These are phyloP conservation scores for Parotocinclus haroldoi DNA, from an alignment of 2,797 vertebrate genomes.

Conservation along the genomic window DNA sequence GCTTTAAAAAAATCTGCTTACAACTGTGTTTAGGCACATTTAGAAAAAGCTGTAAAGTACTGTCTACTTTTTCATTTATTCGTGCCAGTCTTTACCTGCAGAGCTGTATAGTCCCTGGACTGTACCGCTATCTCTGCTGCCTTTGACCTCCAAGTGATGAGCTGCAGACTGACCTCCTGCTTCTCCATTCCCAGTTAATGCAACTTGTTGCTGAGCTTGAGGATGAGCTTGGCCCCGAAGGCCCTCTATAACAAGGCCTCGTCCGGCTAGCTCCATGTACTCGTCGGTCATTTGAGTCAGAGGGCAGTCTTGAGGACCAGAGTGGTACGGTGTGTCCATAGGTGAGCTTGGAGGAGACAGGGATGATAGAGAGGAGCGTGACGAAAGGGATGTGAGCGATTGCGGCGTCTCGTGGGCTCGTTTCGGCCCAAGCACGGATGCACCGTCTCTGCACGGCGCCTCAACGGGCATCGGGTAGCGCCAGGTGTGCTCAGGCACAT, in stretches of 20 bases:
- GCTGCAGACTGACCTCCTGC: conserved; percentile 48
- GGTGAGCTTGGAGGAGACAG: conserved; percentile 95
- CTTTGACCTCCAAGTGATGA: conserved; percentile 74
- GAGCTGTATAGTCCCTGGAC: conserved; percentile 66
- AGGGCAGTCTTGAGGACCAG: conserved; percentile 84
- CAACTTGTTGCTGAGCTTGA: conserved; percentile 55
- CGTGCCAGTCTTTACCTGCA: conserved; percentile 56
- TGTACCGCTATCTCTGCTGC: conserved; percentile 67
- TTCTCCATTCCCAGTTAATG: conserved; percentile 66
- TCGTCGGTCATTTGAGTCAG: conserved; percentile 87
- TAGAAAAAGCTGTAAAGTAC: too few relatives aligned
- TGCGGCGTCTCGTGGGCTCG: conserved; percentile 89
- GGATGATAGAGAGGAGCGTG: conserved; percentile 92
- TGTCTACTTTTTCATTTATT: too few relatives aligned
- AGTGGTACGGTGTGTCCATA: conserved; percentile 90
- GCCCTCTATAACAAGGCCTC: conserved; percentile 78
- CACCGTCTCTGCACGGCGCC: conserved; percentile 44
- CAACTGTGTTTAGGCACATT: too few relatives aligned
- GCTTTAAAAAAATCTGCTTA: neutral
- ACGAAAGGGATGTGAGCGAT: conserved; percentile 92
- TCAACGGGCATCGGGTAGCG: conserved; percentile 84
- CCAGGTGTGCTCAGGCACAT: conserved; percentile 76
- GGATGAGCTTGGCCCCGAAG: conserved; percentile 73
- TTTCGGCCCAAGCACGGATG: conserved; percentile 58
- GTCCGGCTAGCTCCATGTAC: conserved; percentile 86